Evolutionary conservation across 1,140 invertebrate genomes (phyloP).

Genomic region (Linepithema humile): DNA sequence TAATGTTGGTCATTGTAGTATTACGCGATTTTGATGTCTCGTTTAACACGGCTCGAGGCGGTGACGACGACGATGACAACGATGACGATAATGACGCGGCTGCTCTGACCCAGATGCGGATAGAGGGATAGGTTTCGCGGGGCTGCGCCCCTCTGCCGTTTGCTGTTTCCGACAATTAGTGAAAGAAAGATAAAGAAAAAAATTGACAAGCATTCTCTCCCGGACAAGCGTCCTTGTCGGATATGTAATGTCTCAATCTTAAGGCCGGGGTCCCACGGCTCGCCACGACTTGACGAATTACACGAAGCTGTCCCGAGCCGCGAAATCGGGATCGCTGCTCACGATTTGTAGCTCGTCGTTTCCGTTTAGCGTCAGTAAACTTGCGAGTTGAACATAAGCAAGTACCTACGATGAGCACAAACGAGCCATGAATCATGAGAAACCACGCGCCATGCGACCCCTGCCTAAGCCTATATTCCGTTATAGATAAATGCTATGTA

Average conservation of each 20-base stretch:
- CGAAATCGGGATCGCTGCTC: too few relatives aligned
- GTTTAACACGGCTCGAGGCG: not conserved
- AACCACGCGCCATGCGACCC: too few relatives aligned
- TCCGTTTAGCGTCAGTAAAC: too few relatives aligned
- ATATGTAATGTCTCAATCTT: constrained; percentile 1
- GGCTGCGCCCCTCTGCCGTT: constrained; percentile 4
- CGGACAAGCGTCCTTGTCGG: not conserved
- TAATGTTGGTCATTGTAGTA: constrained; percentile 22
- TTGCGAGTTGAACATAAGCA: too few relatives aligned
- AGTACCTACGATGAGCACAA: too few relatives aligned
- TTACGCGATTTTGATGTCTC: constrained; percentile 4
- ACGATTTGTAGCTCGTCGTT: too few relatives aligned
- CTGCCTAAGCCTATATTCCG: not conserved
- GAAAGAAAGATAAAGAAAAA: not conserved
- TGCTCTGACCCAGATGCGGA: constrained; percentile 42
- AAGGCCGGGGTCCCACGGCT: too few relatives aligned
- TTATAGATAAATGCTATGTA: constrained; percentile 40
- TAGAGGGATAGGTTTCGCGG: constrained; percentile 58
- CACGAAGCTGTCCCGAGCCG: too few relatives aligned
- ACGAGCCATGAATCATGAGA: too few relatives aligned
- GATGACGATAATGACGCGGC: constrained; percentile 5
- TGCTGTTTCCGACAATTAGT: constrained; percentile 5
- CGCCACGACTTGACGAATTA: too few relatives aligned
- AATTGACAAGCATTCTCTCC: not conserved
- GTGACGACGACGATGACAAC: not conserved